A percentile compares a stretch with the other conserved stretches of the same genome.
These are phyloP conservation scores for Therioaphis trifolii DNA, from an alignment of 2,888 invertebrate genomes.

Conservation along the genomic window DNA sequence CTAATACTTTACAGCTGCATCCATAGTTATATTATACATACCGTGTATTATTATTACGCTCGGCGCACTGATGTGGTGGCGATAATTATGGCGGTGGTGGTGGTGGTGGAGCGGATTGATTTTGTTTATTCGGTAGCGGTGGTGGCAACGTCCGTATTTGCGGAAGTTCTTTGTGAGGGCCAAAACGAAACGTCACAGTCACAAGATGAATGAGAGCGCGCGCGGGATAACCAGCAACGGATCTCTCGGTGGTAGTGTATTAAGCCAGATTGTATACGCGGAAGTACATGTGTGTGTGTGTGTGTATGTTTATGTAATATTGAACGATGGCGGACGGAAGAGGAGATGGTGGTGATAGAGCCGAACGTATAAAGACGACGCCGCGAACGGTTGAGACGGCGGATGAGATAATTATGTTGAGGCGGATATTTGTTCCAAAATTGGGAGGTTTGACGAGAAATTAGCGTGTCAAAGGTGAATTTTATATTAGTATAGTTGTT, in stretches of 20 bases:
- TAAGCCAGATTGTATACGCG: no score
- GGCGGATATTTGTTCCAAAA: not conserved
- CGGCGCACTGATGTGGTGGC: no score
- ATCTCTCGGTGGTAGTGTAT: no score
- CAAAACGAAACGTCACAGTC: not conserved
- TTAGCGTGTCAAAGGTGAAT: no score
- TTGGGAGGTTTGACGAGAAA: not conserved
- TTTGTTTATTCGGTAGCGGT: not conserved
- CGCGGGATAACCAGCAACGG: no score
- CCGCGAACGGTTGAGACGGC: not conserved
- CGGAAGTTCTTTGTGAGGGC: conserved; percentile 12
- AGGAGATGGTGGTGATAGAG: not conserved
- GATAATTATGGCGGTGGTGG: no score
- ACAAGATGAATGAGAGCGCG: not conserved
- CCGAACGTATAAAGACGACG: not conserved
- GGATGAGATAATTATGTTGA: conserved; percentile 24
- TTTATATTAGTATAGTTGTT: no score
- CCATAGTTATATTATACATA: no score
- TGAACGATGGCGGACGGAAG: no score
- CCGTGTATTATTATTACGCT: no score
- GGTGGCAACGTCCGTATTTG: conserved; percentile 31
- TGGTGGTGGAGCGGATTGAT: not conserved
- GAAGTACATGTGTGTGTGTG: no score
- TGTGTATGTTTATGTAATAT: not conserved
- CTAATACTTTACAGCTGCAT: no score